phyloP scores from a whole-genome alignment of 2,113 vertebrate species.

The Varanus komodoensis region DNA sequence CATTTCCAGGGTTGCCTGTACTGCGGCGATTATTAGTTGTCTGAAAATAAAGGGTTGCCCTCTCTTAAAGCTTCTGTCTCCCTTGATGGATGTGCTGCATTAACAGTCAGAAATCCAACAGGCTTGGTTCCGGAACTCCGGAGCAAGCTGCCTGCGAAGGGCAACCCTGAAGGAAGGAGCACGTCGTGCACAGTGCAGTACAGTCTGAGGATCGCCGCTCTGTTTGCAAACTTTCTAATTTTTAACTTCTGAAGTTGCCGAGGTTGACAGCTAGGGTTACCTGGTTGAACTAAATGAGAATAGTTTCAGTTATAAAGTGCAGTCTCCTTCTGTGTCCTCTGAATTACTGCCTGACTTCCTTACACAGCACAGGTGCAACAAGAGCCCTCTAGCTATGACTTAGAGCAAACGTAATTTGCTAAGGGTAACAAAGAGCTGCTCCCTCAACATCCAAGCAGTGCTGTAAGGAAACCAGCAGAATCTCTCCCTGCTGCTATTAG shows the following conservation, averaged over 20 bases:
- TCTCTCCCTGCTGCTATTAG: background rate
- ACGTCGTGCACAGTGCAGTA: background rate
- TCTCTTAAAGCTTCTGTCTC: background rate
- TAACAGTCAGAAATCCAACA: background rate
- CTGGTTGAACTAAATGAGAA: background rate
- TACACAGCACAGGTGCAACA: background rate
- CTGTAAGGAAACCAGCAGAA: background rate
- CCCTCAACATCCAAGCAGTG: background rate
- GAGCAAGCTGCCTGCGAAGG: background rate
- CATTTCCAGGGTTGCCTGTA: background rate
- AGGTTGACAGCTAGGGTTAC: background rate
- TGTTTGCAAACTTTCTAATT: background rate
- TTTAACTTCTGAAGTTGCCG: background rate
- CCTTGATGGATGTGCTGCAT: too few species aligned
- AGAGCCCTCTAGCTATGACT: slow-evolving; percentile 22
- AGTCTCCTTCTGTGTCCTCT: background rate
- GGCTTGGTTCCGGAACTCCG: too few species aligned
- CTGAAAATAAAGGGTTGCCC: background rate
- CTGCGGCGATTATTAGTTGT: background rate
- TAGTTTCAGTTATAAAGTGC: background rate
- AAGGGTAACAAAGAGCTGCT: background rate
- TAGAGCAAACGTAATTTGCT: background rate
- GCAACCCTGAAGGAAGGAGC: background rate
- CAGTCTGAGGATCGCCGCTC: background rate
- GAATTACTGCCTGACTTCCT: background rate